Evolutionary conservation across 2,888 invertebrate genomes (phyloP), one percentile per base, ranked within the genome.

Genomic region (Serripes groenlandicus): DNA sequence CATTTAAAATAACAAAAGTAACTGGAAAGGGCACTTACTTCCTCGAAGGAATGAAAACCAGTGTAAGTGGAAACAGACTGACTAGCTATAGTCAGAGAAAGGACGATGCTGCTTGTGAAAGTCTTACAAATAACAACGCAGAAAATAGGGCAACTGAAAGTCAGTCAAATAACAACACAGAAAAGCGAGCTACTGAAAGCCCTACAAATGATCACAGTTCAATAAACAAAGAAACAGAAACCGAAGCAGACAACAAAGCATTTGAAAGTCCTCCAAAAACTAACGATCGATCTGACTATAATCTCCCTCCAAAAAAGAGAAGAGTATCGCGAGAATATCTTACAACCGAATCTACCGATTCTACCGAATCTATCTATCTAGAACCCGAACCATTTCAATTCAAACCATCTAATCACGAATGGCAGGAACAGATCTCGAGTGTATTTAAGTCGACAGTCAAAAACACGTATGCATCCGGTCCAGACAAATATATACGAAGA

Each of bases 301-400:
- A 73, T 60, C 72, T 73, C 58, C 72, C 58, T 73, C 60, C 37
- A 60, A 73, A 60, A 73, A 73, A 60, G 72, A 73, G 72, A 73
- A 73, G 60, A 60, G 35, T 73, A 58, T 60, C 72, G 60, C 60
- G 42, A 58, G 35, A 73, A 37, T 58, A 73, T 73, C 26, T 60
- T 73, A 73, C 60, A 60, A 58, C 37, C 3, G 35, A 58, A 60
- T 26, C 71, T 56, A 56, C 69, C 56, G 34, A 56, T 71, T 71
- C 34, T 71, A 35, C 69, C n/a, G 37, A 62, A 62, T 62, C 62
- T 62, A 69, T 69, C 49, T 42, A 69, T 69, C 69, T 49, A 69
- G 37, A 72, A 72, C 58, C 72, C 32, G 71, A 71, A 56, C 71
- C 54, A 56, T 71, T 71, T 71, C 56, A 71, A 56, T 71, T 71